Evolutionary conservation across 1,140 invertebrate species (phyloP), one percentile per base, ranked within the genome.

Genomic region (Pentalonia nigronervosa): DNA sequence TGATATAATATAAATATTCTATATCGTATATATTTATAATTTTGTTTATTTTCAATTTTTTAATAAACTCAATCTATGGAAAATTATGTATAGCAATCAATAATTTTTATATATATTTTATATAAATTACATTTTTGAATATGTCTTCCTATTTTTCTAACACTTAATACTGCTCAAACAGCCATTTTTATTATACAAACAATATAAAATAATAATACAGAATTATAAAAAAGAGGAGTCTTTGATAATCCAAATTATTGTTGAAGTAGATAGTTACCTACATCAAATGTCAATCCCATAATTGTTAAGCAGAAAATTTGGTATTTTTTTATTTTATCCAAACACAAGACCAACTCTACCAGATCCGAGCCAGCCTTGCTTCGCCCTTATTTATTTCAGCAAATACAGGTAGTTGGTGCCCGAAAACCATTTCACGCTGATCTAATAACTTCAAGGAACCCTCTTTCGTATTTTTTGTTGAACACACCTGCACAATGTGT

Each of bases 401-500:
- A 86, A 93, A 90, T 50, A 56, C 47, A 53, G 91, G 76, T 90
- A 90, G 89, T 90, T 36, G 23, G 56, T 93, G 84, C 50, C 81
- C n/a, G 23, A 83, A 92, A 34, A 92, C 9, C 36, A 56, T 93
- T 84, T 93, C 81, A 56, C 25, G 67, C 90, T 92, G n/a, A 47
- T 92, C 6, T 48, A 83, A 81, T 84, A 93, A 86, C 48, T 83
- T 34, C 34, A 86, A 34, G 2, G 34, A 30, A 93, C 30, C 67
- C 41, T 36, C 76, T 34, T 53, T 45, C 48, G 7, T 56, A n/a
- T 86, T 93, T 56, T 93, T 45, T 56, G 34, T 86, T 25, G 81
- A 50, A 92, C 76, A 93, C 91, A 93, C 91, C 91, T 93, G 91
- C 91, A 84, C 14, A 76, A 76, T 76, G 60, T 30, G 50, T 11